These are phyloP conservation scores for Gymnothorax javanicus DNA, from an alignment of 2,797 vertebrate species.

Conservation along the genomic window DNA sequence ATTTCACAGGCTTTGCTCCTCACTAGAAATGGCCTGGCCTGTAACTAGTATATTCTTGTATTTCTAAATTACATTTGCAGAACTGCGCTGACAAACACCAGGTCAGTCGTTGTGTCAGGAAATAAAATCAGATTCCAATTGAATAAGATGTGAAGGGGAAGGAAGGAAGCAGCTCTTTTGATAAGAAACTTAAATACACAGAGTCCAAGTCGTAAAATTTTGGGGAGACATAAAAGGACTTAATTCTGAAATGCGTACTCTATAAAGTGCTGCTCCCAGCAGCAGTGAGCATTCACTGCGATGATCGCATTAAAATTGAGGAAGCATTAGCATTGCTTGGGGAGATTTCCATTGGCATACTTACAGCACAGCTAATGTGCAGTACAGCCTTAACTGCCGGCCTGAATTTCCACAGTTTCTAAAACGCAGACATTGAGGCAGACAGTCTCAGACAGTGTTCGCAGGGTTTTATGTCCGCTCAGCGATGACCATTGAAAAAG, in stretches of 20 bases:
- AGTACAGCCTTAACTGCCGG: neutral
- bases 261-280: too few species aligned
- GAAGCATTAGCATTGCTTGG: too few species aligned
- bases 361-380: neutral
- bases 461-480: slow-evolving; percentile 23
- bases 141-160: neutral
- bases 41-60: slow-evolving; percentile 11
- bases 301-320: neutral
- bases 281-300: neutral
- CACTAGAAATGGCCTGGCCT: slow-evolving; percentile 20
- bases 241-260: neutral
- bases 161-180: neutral
- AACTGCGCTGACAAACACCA: slow-evolving; percentile 9
- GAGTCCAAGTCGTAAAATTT: neutral
- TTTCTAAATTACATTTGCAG: slow-evolving; percentile 31
- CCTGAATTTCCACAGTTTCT: neutral
- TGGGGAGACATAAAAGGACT: neutral
- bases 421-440: neutral
- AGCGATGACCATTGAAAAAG: slow-evolving; percentile 29
- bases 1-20: slow-evolving; percentile 28
- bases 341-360: too few species aligned
- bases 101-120: slow-evolving; percentile 22
- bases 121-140: neutral
- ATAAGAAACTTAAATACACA: neutral
- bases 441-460: neutral